Conservation (phyloP, 2,888 invertebrate genomes). For the Pseudanteris insignis region DNA sequence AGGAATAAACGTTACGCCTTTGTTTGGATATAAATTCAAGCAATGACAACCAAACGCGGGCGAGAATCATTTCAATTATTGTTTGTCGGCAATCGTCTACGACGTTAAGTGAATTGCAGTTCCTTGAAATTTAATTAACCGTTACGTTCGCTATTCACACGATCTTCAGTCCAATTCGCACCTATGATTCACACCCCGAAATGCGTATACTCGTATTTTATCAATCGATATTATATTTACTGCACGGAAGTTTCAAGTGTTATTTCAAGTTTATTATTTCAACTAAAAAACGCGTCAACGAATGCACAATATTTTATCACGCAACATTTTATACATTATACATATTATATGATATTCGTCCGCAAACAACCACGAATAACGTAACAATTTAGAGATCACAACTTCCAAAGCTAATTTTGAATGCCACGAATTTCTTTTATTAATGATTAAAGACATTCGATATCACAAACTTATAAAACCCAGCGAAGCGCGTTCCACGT, state of each 20-base stretch:
- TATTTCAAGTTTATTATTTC: background rate
- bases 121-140: conserved; percentile 30
- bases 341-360: conserved; percentile 17
- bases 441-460: too few species aligned
- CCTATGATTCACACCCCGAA: conserved; percentile 14
- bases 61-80: conserved; percentile 16
- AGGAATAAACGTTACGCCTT: background rate
- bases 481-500: too few species aligned
- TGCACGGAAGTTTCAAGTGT: background rate
- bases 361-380: background rate
- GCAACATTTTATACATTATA: too few species aligned
- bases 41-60: conserved; percentile 11
- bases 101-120: conserved; percentile 22
- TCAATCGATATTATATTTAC: conserved; percentile 7
- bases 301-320: too few species aligned
- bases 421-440: too few species aligned
- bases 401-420: conserved; percentile 27
- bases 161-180: conserved; percentile 9
- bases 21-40: conserved; percentile 2
- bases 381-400: conserved; percentile 20
- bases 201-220: conserved; percentile 12
- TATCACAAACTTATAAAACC: too few species aligned
- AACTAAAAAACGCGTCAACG: conserved; percentile 7
- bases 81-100: conserved; percentile 21
- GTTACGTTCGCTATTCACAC: conserved; percentile 20